Conservation (phyloP, 1,140 invertebrate species). For the Orchesella cincta region DNA sequence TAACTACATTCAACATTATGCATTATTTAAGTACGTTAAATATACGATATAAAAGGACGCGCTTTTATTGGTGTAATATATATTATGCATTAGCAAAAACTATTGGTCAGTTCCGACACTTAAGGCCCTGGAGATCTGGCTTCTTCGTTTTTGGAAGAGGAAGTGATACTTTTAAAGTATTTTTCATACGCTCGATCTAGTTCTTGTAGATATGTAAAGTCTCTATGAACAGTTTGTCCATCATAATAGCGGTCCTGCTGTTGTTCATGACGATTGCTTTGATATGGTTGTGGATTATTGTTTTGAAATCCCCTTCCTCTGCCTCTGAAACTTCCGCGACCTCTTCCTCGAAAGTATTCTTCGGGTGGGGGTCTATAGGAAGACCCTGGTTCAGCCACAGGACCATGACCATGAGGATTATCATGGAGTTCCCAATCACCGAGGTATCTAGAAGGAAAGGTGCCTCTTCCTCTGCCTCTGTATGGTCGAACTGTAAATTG, state of each 20-base stretch:
- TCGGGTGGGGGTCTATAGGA: not conserved
- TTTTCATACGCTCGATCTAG: slow-evolving; percentile 44
- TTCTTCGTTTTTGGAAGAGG: too few species aligned
- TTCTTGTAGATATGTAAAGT: slow-evolving; percentile 29
- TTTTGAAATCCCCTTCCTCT: slow-evolving; percentile 5
- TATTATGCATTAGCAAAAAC: too few species aligned
- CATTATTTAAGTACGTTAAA: too few species aligned
- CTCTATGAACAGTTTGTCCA: not conserved
- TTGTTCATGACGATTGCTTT: not conserved
- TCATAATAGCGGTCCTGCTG: not conserved
- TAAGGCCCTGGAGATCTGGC: too few species aligned
- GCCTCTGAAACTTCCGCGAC: slow-evolving; percentile 7
- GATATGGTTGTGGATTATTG: not conserved
- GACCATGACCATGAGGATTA: not conserved
- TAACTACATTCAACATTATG: too few species aligned
- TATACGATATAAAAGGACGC: too few species aligned
- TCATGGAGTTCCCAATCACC: slow-evolving; percentile 6
- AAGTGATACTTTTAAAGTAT: slow-evolving; percentile 45
- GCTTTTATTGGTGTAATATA: too few species aligned
- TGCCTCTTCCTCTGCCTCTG: slow-evolving; percentile 1
- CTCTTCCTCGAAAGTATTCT: not conserved
- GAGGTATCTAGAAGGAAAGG: not conserved
- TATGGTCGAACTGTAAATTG: not conserved
- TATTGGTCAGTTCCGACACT: too few species aligned
- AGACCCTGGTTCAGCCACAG: not conserved